phyloP scores from a whole-genome alignment of 2,113 vertebrate genomes.

The Mus spicilegus region DNA sequence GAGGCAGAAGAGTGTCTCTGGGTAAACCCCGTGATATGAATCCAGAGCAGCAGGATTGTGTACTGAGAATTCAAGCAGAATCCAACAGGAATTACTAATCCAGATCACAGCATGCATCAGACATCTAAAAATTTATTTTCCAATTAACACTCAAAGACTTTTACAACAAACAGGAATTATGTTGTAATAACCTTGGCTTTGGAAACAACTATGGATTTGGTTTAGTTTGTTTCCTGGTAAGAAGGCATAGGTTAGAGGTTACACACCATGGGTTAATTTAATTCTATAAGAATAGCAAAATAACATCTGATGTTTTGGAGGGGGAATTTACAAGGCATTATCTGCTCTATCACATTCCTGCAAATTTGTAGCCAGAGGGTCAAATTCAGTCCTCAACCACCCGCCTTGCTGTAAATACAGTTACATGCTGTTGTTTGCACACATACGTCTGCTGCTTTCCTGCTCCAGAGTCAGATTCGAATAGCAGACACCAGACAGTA shows the following conservation, averaged over 20 bases:
- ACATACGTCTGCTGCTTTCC: not conserved
- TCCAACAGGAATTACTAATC: conserved; percentile 31
- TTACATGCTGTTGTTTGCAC: not conserved
- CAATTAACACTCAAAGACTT: conserved; percentile 59
- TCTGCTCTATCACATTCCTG: not conserved
- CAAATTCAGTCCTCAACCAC: not conserved
- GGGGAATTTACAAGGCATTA: not conserved
- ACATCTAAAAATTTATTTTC: conserved; percentile 26
- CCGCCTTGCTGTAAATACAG: not conserved
- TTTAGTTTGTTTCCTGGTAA: conserved; percentile 39
- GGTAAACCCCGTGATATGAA: not conserved
- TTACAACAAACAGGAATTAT: conserved; percentile 46
- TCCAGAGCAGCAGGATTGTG: not conserved
- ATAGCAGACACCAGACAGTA: not conserved
- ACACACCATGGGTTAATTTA: conserved; percentile 2
- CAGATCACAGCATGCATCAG: not conserved
- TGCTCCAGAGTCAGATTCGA: not conserved
- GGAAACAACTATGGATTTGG: not conserved
- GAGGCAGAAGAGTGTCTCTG: conserved; percentile 2
- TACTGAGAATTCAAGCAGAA: not conserved
- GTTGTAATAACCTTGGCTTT: conserved; percentile 41
- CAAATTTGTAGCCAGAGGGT: not conserved
- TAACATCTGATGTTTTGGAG: not conserved
- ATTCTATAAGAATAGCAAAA: conserved; percentile 49
- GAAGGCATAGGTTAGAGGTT: conserved; percentile 27